Conservation (phyloP, 2,888 invertebrate genomes). For the Lasioglossum morio region DNA sequence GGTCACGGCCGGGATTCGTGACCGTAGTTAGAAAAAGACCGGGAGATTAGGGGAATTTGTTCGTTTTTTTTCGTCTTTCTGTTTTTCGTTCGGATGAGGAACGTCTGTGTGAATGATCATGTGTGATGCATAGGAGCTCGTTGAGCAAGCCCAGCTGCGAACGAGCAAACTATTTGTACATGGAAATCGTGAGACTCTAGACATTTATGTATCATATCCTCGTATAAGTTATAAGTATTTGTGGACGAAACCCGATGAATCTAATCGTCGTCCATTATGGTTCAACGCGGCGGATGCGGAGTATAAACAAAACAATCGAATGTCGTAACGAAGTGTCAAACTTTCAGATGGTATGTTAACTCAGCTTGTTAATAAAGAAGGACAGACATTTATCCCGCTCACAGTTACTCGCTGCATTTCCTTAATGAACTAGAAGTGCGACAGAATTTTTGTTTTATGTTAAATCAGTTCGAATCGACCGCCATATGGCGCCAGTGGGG, state of each 20-base stretch:
- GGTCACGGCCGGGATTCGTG: constrained; percentile 17
- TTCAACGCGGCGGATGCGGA: constrained; percentile 31
- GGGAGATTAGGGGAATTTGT: constrained; percentile 19
- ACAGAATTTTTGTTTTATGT: background rate
- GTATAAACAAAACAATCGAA: constrained; percentile 44
- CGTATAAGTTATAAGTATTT: constrained; percentile 56
- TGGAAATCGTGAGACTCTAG: constrained; percentile 49
- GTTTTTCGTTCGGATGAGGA: constrained; percentile 3
- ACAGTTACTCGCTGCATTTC: background rate
- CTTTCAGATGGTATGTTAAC: constrained; percentile 51
- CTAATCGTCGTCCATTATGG: constrained; percentile 41
- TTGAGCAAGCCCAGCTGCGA: background rate
- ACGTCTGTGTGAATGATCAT: constrained; percentile 20
- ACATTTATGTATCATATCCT: constrained; percentile 63
- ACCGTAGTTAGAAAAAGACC: constrained; percentile 30
- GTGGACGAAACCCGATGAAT: constrained; percentile 43
- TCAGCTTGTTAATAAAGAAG: constrained; percentile 63
- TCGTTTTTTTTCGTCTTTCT: constrained; percentile 9
- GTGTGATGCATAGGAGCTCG: constrained; percentile 49
- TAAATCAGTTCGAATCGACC: no score
- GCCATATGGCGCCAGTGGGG: no score
- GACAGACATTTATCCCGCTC: constrained; percentile 37
- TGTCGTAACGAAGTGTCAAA: constrained; percentile 51
- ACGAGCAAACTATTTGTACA: constrained; percentile 54
- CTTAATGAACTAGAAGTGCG: background rate